Conservation (phyloP, 1,140 invertebrate species). For the Scaptomyza hsui region DNA sequence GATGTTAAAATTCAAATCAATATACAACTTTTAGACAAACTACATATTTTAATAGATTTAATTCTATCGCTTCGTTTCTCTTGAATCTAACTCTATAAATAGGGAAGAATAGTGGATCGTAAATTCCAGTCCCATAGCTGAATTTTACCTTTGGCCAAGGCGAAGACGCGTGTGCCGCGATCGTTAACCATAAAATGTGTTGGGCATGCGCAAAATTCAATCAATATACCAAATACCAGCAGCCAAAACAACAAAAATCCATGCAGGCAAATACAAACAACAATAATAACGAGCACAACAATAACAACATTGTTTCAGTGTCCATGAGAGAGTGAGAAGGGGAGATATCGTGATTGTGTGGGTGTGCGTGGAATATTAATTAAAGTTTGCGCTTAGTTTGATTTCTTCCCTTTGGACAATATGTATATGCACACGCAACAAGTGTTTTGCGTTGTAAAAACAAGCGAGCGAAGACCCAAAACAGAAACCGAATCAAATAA, state of each 20-base stretch:
- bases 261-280: conserved; percentile 11
- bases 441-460: conserved; percentile 81
- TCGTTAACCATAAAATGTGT: conserved; percentile 33
- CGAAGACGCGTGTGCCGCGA: conserved; percentile 36
- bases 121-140: conserved; percentile 25
- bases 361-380: conserved; percentile 76
- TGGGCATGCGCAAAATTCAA: conserved; percentile 44
- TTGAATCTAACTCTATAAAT: conserved; percentile 19
- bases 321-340: conserved; percentile 8
- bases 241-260: conserved; percentile 8
- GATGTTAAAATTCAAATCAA: not conserved
- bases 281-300: conserved; percentile 38
- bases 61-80: too few species aligned
- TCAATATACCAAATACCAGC: conserved; percentile 27
- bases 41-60: not conserved
- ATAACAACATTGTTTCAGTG: conserved; percentile 54
- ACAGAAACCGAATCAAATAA: conserved; percentile 44
- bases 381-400: conserved; percentile 74
- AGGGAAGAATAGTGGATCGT: conserved; percentile 2
- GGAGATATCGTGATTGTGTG: conserved; percentile 15
- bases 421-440: conserved; percentile 46
- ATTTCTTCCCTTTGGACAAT: conserved; percentile 61
- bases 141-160: conserved; percentile 21
- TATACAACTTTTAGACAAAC: not conserved
- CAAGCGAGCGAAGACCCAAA: conserved; percentile 53